Conservation (phyloP, 1,140 invertebrate genomes). For the Saccostrea echinata region DNA sequence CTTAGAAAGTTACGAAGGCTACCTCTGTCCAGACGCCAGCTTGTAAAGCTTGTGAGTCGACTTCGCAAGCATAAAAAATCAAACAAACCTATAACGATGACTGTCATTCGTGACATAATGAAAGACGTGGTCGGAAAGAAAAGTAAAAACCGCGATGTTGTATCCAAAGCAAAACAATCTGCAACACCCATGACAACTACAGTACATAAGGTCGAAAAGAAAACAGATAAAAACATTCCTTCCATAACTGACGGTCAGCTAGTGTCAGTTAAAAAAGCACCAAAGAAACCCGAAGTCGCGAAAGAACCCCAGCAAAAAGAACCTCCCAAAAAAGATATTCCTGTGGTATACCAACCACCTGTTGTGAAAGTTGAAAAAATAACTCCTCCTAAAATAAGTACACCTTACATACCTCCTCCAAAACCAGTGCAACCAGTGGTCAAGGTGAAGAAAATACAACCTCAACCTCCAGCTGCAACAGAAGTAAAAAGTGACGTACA, state of each 20-base stretch:
- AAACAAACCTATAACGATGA: background rate
- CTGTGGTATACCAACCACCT: background rate
- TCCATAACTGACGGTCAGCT: background rate
- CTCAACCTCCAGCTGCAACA: background rate
- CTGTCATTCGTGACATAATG: background rate
- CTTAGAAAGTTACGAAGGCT: background rate
- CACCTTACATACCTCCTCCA: constrained; percentile 15
- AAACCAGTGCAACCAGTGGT: background rate
- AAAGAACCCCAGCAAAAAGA: background rate
- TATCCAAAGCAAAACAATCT: background rate
- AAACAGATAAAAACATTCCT: background rate
- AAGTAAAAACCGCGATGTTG: background rate
- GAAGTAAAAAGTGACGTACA: background rate
- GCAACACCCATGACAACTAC: background rate
- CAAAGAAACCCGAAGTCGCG: background rate
- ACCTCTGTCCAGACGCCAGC: background rate
- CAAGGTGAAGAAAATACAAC: background rate
- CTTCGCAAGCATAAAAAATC: background rate
- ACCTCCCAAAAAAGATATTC: background rate
- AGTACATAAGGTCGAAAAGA: background rate
- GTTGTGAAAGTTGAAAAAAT: background rate
- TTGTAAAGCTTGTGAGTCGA: background rate
- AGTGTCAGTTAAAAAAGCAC: constrained; percentile 6
- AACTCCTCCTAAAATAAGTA: background rate
- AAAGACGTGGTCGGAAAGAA: background rate